These are phyloP conservation scores for Zaprionus nigranus DNA, from an alignment of 1,140 invertebrate genomes.

Conservation along the genomic window DNA sequence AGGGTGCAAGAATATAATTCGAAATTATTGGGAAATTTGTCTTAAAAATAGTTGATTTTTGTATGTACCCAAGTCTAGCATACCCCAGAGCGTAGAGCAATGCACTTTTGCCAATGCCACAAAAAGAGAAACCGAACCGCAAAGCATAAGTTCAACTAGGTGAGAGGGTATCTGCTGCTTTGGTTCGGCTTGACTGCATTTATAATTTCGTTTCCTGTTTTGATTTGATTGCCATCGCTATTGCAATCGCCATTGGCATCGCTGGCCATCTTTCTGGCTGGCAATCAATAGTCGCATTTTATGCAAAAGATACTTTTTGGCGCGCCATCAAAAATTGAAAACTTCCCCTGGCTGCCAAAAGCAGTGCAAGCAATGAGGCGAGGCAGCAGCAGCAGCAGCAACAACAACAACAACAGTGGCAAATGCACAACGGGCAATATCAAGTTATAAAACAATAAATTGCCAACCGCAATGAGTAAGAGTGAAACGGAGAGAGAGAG, in stretches of 20 bases:
- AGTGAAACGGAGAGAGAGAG: slow-evolving; percentile 3
- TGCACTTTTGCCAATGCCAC: neutral
- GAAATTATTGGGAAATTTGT: neutral
- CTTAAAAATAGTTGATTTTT: neutral
- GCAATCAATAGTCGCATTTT: slow-evolving; percentile 71
- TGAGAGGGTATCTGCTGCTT: slow-evolving; percentile 7
- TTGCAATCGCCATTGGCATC: neutral
- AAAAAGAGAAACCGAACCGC: neutral
- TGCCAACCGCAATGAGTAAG: slow-evolving; percentile 43
- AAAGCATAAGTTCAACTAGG: neutral
- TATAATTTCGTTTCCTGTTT: slow-evolving; percentile 17
- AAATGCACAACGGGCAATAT: slow-evolving; percentile 60
- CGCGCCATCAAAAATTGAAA: slow-evolving; percentile 69
- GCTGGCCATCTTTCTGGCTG: slow-evolving; percentile 38
- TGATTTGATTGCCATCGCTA: slow-evolving; percentile 38
- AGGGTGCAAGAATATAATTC: no score
- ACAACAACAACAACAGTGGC: slow-evolving; percentile 8
- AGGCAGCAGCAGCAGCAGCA: slow-evolving; percentile 33
- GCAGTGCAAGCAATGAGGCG: slow-evolving; percentile 60
- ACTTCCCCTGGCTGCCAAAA: slow-evolving; percentile 30
- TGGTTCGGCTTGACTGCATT: slow-evolving; percentile 7
- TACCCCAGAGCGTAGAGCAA: neutral
- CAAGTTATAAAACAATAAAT: slow-evolving; percentile 78
- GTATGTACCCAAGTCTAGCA: neutral
- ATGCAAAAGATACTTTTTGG: slow-evolving; percentile 73